Evolutionary conservation across 1,140 invertebrate species (phyloP).

Genomic region (Drosophila nannoptera): DNA sequence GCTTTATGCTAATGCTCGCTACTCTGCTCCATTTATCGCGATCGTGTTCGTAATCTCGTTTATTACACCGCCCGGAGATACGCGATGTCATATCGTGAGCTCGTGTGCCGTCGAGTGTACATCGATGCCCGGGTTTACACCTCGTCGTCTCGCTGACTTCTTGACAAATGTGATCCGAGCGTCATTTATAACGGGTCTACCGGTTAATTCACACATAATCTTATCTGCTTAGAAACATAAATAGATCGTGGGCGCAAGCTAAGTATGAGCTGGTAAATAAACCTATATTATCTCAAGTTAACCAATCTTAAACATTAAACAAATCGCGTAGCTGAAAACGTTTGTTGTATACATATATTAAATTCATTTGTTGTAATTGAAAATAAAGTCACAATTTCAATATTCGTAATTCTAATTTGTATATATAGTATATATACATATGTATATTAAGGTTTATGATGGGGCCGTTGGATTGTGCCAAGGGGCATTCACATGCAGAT

Average conservation of each 20-base stretch:
- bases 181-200: neutral
- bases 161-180: neutral
- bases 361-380: constrained; percentile 43
- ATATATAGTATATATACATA: constrained; percentile 23
- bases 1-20: constrained; percentile 49
- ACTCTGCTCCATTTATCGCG: constrained; percentile 10
- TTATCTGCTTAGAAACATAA: constrained; percentile 2
- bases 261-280: neutral
- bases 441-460: constrained; percentile 12
- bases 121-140: constrained; percentile 7
- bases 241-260: neutral
- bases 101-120: constrained; percentile 15
- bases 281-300: neutral
- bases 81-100: constrained; percentile 24
- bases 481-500: constrained; percentile 54
- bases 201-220: constrained; percentile 1
- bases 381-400: constrained; percentile 40
- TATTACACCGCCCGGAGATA: constrained; percentile 22
- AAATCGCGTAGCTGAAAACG: constrained; percentile 4
- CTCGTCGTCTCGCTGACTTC: constrained; percentile 1
- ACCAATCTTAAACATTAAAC: neutral
- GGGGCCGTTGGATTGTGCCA: constrained; percentile 25
- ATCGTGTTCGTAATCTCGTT: constrained; percentile 32
- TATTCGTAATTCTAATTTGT: constrained; percentile 25
- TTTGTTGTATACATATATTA: constrained; percentile 36